A percentile compares a stretch with the other conserved stretches of the same genome.
These are phyloP conservation scores for Xenopus petersii DNA, from an alignment of 2,797 vertebrate genomes.

Conservation along the genomic window DNA sequence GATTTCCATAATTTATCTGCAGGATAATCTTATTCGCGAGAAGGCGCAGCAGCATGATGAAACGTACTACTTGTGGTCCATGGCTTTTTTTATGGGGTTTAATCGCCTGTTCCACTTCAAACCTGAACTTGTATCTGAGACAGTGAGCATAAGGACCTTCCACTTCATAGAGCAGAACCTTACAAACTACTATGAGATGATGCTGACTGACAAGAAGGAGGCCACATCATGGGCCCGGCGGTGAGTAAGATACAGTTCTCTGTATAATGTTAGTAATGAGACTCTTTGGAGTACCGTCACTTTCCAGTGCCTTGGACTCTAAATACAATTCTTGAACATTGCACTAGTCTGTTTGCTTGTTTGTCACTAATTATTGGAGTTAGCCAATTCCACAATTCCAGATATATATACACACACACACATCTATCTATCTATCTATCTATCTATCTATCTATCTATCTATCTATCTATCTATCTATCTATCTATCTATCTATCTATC, in stretches of 20 bases:
- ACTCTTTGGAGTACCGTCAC: too few species aligned
- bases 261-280: too few species aligned
- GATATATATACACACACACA: too few species aligned
- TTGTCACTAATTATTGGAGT: too few species aligned
- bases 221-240: slow-evolving; percentile 87
- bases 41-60: slow-evolving; percentile 89
- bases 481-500: too few species aligned
- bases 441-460: too few species aligned
- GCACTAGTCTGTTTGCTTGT: too few species aligned
- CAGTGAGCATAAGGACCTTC: slow-evolving; percentile 84
- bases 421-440: too few species aligned
- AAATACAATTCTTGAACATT: too few species aligned
- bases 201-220: slow-evolving; percentile 86
- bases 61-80: slow-evolving; percentile 92
- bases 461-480: too few species aligned
- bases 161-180: slow-evolving; percentile 93
- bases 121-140: slow-evolving; percentile 89
- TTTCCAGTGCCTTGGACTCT: too few species aligned
- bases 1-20: neutral
- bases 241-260: slow-evolving; percentile 56
- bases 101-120: slow-evolving; percentile 84
- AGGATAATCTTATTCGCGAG: slow-evolving; percentile 88
- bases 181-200: slow-evolving; percentile 95
- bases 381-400: too few species aligned
- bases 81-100: slow-evolving; percentile 96